Percentiles rank a stretch among this genome's conserved stretches.
These are phyloP conservation scores for Ooceraea biroi DNA, from an alignment of 1,140 invertebrate genomes.

Conservation along the genomic window DNA sequence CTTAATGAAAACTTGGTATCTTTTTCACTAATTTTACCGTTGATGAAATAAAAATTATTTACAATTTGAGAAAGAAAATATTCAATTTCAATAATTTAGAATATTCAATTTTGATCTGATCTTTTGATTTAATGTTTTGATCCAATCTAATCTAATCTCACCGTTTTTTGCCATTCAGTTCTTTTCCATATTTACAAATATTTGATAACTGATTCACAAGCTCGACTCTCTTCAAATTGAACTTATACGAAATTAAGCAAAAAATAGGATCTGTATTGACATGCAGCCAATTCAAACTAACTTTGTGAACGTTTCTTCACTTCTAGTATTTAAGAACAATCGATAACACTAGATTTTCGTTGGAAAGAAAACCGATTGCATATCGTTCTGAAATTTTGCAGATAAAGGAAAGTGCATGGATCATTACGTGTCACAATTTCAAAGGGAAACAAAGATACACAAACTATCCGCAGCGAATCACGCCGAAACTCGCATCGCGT, in stretches of 20 bases:
- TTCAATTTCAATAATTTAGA: background rate
- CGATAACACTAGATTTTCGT: background rate
- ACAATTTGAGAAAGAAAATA: slow-evolving; percentile 7
- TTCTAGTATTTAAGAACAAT: background rate
- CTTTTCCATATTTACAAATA: background rate
- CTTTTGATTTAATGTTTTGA: no score
- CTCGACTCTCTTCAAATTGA: background rate
- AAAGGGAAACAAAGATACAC: background rate
- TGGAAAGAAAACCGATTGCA: background rate
- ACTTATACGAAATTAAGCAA: background rate
- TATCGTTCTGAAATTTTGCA: background rate
- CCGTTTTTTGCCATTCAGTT: background rate
- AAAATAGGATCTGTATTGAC: background rate
- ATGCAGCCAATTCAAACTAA: background rate
- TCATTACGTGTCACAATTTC: background rate
- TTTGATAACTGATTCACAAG: background rate
- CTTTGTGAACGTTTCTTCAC: background rate
- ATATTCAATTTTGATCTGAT: background rate
- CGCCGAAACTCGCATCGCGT: background rate
- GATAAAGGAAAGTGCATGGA: background rate
- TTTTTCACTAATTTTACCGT: background rate
- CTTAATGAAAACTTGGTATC: background rate
- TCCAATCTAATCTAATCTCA: background rate
- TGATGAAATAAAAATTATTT: background rate
- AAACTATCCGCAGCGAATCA: background rate